A percentile compares a stretch with the other conserved stretches of the same genome.
phyloP scores from a whole-genome alignment of 2,888 invertebrate species.

The Cenopis cana region DNA sequence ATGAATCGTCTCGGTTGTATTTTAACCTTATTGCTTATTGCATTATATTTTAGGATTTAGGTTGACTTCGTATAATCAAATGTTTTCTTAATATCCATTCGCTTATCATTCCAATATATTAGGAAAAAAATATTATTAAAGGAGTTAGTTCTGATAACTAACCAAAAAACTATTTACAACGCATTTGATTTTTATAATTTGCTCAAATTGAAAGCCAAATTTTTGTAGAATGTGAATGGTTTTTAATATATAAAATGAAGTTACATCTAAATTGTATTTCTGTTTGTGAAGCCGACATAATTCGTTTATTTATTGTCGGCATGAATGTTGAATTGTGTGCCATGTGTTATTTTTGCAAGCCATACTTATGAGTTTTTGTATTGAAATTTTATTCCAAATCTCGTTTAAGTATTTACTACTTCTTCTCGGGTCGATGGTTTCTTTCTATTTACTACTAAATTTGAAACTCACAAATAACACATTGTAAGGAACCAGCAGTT shows the following conservation, averaged over 20 bases:
- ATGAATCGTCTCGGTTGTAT: no score
- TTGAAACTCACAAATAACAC: no score
- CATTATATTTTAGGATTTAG: no score
- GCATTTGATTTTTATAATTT: conserved; percentile 44
- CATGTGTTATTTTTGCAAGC: conserved; percentile 10
- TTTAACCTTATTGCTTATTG: background rate
- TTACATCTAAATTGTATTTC: conserved; percentile 26
- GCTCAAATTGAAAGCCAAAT: conserved; percentile 68
- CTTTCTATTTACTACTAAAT: no score
- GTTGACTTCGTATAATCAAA: background rate
- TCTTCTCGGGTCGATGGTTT: no score
- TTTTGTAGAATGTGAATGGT: conserved; percentile 51
- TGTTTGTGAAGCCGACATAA: background rate
- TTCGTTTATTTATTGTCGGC: background rate
- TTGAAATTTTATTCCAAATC: background rate
- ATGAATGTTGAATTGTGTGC: background rate
- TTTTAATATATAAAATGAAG: conserved; percentile 37
- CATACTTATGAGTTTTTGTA: background rate
- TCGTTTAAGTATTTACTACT: no score
- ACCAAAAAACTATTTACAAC: background rate
- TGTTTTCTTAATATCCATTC: background rate
- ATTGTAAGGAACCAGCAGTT: no score
- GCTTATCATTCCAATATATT: background rate
- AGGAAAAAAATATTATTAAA: background rate
- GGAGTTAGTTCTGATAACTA: background rate